Evolutionary conservation across 2,797 vertebrate genomes (phyloP).

Genomic region (Iguana delicatissima): DNA sequence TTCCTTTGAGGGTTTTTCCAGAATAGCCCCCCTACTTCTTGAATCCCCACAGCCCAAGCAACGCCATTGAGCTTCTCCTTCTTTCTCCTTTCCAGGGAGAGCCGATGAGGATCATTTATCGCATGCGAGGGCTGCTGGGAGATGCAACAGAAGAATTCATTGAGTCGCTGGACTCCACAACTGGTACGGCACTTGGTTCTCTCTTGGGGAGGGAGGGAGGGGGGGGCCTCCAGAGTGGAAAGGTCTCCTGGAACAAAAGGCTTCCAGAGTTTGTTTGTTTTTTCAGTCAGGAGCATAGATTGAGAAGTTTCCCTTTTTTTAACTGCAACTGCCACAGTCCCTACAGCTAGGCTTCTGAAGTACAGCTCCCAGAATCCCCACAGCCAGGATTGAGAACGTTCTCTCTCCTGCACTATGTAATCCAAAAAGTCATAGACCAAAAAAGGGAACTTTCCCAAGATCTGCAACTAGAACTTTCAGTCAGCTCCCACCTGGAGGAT

Average conservation of each 20-base stretch:
- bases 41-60: not conserved
- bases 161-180: constrained; percentile 96
- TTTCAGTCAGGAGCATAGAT: not conserved
- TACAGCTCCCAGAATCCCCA: not conserved
- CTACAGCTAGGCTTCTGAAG: not conserved
- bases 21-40: no score
- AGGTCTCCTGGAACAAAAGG: no score
- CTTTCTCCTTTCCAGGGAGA: constrained; percentile 86
- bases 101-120: constrained; percentile 99
- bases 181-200: constrained; percentile 82
- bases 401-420: no score
- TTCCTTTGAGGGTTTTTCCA: no score
- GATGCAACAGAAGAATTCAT: constrained; percentile 99
- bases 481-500: no score
- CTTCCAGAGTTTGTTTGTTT: no score
- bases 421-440: not conserved
- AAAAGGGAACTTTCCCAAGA: not conserved
- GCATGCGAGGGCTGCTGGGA: constrained; percentile 96
- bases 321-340: not conserved
- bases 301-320: no score
- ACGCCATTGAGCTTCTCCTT: not conserved
- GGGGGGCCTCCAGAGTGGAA: not conserved
- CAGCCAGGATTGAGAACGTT: not conserved
- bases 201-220: not conserved
- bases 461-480: no score